phyloP scores from a whole-genome alignment of 2,113 vertebrate genomes.

The Pangasianodon hypophthalmus region DNA sequence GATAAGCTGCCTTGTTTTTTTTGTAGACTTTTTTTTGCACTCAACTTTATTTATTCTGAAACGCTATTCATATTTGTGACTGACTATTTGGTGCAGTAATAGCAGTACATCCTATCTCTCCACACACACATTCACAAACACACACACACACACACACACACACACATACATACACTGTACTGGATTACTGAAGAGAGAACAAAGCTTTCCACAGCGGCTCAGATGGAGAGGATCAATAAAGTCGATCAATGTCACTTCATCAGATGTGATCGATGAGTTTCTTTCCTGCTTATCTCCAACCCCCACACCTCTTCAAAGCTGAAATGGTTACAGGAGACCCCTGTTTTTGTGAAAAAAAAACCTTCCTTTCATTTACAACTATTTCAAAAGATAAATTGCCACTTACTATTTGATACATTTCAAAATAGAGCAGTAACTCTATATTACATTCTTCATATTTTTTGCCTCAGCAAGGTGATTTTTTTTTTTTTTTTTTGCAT shows the following conservation, averaged over 20 bases:
- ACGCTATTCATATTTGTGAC: background rate
- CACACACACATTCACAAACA: background rate
- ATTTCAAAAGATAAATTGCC: background rate
- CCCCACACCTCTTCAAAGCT: background rate
- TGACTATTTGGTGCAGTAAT: background rate
- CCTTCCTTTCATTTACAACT: background rate
- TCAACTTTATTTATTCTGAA: background rate
- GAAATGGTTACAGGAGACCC: background rate
- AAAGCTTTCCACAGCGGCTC: constrained; percentile 16
- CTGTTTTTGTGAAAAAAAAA: background rate
- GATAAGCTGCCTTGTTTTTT: background rate
- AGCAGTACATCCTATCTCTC: background rate
- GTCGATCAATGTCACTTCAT: constrained; percentile 45
- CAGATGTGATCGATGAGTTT: constrained; percentile 30
- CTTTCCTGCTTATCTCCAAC: background rate
- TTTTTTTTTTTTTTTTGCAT: too few relatives aligned
- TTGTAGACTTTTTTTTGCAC: background rate
- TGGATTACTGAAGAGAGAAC: constrained; percentile 22
- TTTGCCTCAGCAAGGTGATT: background rate
- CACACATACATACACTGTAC: constrained; percentile 2
- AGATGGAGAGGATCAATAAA: constrained; percentile 21
- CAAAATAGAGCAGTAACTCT: background rate
- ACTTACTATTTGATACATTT: background rate
- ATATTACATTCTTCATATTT: background rate
- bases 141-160: constrained; percentile 23